Base-by-base conservation (phyloP, 2,888 invertebrate species). In the Conistra vaccinii region DNA sequence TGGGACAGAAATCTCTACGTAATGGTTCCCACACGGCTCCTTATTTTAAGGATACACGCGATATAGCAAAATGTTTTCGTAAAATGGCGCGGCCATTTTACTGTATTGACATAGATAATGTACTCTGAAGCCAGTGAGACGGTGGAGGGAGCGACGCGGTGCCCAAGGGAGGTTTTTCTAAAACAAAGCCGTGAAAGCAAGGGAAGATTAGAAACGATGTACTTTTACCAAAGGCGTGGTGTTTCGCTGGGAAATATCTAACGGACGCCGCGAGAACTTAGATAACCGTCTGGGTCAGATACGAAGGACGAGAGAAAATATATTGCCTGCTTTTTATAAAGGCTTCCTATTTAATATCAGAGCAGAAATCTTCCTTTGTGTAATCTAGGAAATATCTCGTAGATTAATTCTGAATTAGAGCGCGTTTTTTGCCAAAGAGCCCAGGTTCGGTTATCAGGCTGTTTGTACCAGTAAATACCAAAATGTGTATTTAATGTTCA, bases 81-180 rank as follows among this genome's bases (percentile, higher is more conserved):
- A 93, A 94, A 95, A 94, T 92, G 94, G 92, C 90, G 91, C 91
- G 89, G 90, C 90, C 92, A 90, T 93, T 91, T 92, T 90, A 86
- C 91, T 91, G 93, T 94, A 95, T 95, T 95, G 96, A 94, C 94
- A 94, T 89, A 94, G 95, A 96, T 95, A 95, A 95, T 95, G 93
- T 94, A 92, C 92, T 90, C 78, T 83, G 74, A 86, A 92, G 91
- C 89, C 89, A 88, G 87, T 84, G 87, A 90, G 90, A 89, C 86
- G 89, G 85, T 82, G 81, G 82, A 86, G 75, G 87, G 87, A 88
- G 84, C 85, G 85, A 76, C 73, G 83, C 75, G 77, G 81, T 85
- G 82, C 94, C 91, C 93, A 77, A 86, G 93, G 93, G 93, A 93
- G 89, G 85, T 91, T 92, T 77, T 93, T 91, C 90, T 92, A 91